Conservation (phyloP, 2,113 vertebrate genomes). For the Callorhinus ursinus region DNA sequence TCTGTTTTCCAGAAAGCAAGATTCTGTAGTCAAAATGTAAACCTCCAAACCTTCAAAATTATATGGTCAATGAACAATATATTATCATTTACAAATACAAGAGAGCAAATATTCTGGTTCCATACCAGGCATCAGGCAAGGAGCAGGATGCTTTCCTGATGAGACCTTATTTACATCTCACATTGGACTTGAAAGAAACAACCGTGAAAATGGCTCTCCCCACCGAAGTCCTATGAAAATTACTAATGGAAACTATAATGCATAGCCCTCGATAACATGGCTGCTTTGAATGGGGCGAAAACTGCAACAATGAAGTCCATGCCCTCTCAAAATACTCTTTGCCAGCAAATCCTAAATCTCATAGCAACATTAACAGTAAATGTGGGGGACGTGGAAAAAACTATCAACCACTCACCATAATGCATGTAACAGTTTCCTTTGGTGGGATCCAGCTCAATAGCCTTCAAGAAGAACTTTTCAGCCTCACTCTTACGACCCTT, state of each 20-base stretch:
- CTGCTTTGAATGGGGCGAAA: neutral
- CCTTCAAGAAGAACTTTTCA: constrained; percentile 96
- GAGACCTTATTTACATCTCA: constrained; percentile 15
- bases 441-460: constrained; percentile 96
- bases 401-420: constrained; percentile 91
- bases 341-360: neutral
- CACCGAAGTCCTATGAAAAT: constrained; percentile 29
- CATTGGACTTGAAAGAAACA: neutral
- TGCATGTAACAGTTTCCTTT: constrained; percentile 99
- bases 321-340: constrained; percentile 14
- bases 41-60: constrained; percentile 51
- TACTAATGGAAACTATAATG: neutral
- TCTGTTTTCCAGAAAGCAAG: constrained; percentile 34
- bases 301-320: neutral
- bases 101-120: constrained; percentile 20
- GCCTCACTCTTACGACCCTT: constrained; percentile 97
- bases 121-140: neutral
- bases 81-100: constrained; percentile 28
- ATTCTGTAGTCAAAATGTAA: constrained; percentile 6
- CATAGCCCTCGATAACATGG: neutral
- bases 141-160: constrained; percentile 4
- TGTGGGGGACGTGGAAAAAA: neutral
- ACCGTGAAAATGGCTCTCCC: neutral
- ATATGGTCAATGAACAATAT: neutral
- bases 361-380: neutral